Percentiles rank a stretch among this genome's conserved stretches.
phyloP scores from a whole-genome alignment of 2,888 invertebrate genomes.

The Standfussiana lucernea region DNA sequence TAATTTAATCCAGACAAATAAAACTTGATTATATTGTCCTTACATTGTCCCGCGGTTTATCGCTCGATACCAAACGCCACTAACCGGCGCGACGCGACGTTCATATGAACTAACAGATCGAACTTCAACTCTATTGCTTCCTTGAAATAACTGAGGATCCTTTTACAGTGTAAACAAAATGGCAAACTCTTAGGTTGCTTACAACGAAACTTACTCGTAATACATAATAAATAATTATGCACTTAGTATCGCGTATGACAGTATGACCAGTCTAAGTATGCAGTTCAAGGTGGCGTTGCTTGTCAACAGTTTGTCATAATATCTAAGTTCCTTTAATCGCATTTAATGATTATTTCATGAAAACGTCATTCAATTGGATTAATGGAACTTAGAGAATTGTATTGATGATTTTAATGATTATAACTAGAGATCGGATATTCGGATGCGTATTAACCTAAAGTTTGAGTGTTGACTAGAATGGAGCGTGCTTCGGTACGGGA shows the following conservation, averaged over 20 bases:
- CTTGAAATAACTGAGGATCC: not conserved
- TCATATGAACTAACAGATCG: not conserved
- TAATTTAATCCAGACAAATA: not conserved
- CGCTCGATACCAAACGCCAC: not conserved
- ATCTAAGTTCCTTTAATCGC: no score
- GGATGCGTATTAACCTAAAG: no score
- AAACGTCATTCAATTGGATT: no score
- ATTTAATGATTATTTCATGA: no score
- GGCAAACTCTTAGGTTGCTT: not conserved
- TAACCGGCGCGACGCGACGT: not conserved
- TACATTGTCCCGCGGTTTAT: constrained; percentile 10
- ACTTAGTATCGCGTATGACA: not conserved
- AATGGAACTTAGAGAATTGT: no score
- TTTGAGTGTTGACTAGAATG: no score
- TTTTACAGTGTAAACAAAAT: constrained; percentile 10
- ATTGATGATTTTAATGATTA: no score
- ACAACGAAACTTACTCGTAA: not conserved
- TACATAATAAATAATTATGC: not conserved
- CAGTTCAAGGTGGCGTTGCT: no score
- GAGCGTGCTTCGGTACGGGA: no score
- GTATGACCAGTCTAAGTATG: no score
- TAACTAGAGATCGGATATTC: no score
- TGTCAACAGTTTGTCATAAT: no score
- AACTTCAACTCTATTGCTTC: not conserved
- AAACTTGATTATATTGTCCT: not conserved